A percentile compares a stretch with the other conserved stretches of the same genome.
phyloP scores from a whole-genome alignment of 2,113 vertebrate species.

The Dromaius novaehollandiae region DNA sequence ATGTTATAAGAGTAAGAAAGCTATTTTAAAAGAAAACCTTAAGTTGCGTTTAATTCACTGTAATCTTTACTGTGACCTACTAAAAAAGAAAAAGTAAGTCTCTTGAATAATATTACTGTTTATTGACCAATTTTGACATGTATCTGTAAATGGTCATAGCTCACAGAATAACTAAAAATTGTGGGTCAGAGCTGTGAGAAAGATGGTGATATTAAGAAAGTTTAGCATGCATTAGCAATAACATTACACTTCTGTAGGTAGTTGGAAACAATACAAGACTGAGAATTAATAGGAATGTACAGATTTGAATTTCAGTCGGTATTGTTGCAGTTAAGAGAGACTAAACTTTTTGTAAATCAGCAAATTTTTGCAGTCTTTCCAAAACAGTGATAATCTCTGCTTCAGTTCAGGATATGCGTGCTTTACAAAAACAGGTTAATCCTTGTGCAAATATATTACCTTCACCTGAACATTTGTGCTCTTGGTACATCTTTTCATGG shows the following conservation, averaged over 20 bases:
- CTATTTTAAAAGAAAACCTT: not conserved
- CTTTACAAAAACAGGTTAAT: not conserved
- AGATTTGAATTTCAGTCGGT: not conserved
- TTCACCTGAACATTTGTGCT: not conserved
- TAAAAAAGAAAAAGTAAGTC: not conserved
- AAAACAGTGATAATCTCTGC: not conserved
- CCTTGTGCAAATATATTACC: not conserved
- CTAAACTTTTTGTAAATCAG: not conserved
- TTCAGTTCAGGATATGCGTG: not conserved
- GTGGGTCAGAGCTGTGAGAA: not conserved
- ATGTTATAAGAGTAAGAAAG: not conserved
- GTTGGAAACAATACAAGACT: not conserved
- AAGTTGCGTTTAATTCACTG: not conserved
- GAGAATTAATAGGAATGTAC: not conserved
- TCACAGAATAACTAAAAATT: not conserved
- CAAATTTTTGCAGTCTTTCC: not conserved
- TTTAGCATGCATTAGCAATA: not conserved
- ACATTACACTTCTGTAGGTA: not conserved
- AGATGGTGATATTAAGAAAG: not conserved
- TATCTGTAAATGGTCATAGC: not conserved
- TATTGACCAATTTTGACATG: not conserved
- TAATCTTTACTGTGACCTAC: not conserved
- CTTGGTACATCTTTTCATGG: not conserved
- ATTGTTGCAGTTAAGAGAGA: not conserved
- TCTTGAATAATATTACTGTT: not conserved